Percentiles rank a stretch among this genome's conserved stretches.
Conservation (phyloP, 2,888 invertebrate species). For the Cheilosia vernalis region DNA sequence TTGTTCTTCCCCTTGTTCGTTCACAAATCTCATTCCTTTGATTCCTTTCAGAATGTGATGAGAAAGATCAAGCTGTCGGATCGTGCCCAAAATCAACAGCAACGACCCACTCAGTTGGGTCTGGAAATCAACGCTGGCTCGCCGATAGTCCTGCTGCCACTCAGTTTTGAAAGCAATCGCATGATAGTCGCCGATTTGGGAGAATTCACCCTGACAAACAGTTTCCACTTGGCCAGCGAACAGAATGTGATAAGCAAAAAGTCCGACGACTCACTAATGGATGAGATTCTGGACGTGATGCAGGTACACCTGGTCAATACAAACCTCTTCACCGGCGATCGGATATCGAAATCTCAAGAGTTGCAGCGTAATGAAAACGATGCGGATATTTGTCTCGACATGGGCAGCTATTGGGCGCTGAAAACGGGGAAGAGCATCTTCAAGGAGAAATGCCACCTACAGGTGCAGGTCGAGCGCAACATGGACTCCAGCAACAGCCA, state of each 20-base stretch:
- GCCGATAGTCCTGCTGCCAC: slow-evolving; percentile 94
- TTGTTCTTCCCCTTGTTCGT: background rate
- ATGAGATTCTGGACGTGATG: slow-evolving; percentile 86
- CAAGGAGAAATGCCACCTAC: slow-evolving; percentile 91
- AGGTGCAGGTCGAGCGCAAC: slow-evolving; percentile 92
- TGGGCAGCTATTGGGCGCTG: slow-evolving; percentile 80
- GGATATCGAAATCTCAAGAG: slow-evolving; percentile 76
- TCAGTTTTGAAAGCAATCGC: slow-evolving; percentile 90
- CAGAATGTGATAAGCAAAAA: slow-evolving; percentile 79
- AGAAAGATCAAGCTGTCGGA: slow-evolving; percentile 81
- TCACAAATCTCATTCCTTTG: slow-evolving; percentile 28
- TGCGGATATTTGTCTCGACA: slow-evolving; percentile 77
- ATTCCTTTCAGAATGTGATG: slow-evolving; percentile 80
- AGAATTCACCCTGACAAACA: slow-evolving; percentile 90
- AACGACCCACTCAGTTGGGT: slow-evolving; percentile 80
- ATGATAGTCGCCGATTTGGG: slow-evolving; percentile 93
- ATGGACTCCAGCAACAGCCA: slow-evolving; percentile 86
- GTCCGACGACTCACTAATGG: slow-evolving; percentile 73
- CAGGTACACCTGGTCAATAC: slow-evolving; percentile 88
- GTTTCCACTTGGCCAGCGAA: slow-evolving; percentile 87
- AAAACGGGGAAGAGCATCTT: slow-evolving; percentile 88
- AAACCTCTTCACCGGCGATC: slow-evolving; percentile 87
- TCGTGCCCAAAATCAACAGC: slow-evolving; percentile 76
- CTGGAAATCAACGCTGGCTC: slow-evolving; percentile 84
- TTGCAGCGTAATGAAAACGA: slow-evolving; percentile 66